Conservation (phyloP, 2,888 invertebrate species). For the Zygothrica quintamaculata region DNA sequence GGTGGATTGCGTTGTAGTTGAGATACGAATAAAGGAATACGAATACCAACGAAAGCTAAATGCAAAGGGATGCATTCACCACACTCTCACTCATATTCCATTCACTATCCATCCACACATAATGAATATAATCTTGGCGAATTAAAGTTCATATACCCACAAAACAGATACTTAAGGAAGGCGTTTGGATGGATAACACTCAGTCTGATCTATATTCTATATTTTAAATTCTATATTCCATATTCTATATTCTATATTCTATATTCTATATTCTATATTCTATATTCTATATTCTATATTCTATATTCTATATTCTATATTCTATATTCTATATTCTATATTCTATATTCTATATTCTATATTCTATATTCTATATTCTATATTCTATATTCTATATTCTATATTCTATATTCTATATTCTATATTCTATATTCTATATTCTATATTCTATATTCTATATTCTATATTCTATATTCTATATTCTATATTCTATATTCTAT, state of each 20-base stretch:
- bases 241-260: no score
- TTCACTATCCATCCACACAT: constrained; percentile 46
- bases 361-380: no score
- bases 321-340: no score
- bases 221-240: no score
- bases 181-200: not conserved
- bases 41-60: not conserved
- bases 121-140: constrained; percentile 58
- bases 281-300: no score
- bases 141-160: constrained; percentile 52
- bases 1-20: constrained; percentile 32
- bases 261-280: no score
- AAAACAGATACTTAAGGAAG: not conserved
- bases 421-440: not conserved
- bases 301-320: no score
- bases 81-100: constrained; percentile 23
- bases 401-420: not conserved
- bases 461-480: constrained; percentile 1
- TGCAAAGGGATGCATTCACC: constrained; percentile 33
- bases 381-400: no score
- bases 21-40: constrained; percentile 19
- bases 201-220: no score
- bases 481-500: not conserved
- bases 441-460: not conserved
- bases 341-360: no score